A percentile compares a stretch with the other conserved stretches of the same genome.
These are phyloP conservation scores for Ciconia stormi DNA, from an alignment of 2,113 vertebrate genomes.

Conservation along the genomic window DNA sequence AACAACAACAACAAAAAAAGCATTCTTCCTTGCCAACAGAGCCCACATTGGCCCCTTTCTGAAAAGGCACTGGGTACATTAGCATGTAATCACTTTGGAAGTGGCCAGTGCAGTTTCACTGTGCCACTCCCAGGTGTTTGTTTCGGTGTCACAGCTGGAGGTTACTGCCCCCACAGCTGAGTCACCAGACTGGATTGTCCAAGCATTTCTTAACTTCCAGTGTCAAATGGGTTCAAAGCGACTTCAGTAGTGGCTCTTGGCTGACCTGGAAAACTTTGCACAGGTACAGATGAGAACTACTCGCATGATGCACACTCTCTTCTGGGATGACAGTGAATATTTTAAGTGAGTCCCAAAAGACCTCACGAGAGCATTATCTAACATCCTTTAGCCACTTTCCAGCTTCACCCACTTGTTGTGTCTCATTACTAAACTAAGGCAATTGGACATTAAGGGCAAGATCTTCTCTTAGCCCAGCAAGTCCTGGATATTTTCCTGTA, in stretches of 20 bases:
- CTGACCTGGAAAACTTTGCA: neutral
- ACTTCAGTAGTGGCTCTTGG: neutral
- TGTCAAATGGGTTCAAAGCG: neutral
- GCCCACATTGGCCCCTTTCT: neutral
- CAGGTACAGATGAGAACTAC: neutral
- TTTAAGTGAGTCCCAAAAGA: neutral
- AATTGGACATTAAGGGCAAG: neutral
- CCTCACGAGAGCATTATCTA: neutral
- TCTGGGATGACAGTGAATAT: neutral
- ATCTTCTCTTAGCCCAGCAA: neutral
- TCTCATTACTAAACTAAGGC: neutral
- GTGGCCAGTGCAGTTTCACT: neutral
- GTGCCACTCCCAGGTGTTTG: neutral
- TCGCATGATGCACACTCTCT: neutral
- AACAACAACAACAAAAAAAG: neutral
- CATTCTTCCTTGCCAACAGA: neutral
- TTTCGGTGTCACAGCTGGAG: neutral
- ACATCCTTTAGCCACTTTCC: neutral
- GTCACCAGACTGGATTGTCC: neutral
- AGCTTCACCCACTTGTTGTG: neutral
- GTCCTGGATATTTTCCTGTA: neutral
- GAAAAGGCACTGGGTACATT: neutral
- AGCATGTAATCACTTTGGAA: neutral
- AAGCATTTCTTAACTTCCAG: slow-evolving; percentile 4
- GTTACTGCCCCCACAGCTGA: neutral